These are phyloP conservation scores for Myotis vivesi DNA, from an alignment of 2,797 vertebrate species.

Conservation along the genomic window DNA sequence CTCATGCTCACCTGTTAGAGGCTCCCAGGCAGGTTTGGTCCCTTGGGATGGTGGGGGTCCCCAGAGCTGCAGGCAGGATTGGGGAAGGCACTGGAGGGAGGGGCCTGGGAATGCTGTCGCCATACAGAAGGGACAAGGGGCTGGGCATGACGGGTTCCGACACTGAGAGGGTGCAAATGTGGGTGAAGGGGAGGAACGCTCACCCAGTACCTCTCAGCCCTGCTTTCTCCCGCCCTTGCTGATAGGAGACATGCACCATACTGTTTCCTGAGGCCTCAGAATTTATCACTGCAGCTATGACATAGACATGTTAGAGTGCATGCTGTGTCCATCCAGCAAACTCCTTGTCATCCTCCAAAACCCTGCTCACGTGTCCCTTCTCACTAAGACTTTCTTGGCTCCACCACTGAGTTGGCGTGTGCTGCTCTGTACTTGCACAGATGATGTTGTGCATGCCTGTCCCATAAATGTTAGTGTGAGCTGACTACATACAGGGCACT, in stretches of 20 bases:
- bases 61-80: background rate
- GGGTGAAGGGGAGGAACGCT: background rate
- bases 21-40: background rate
- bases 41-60: background rate
- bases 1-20: background rate
- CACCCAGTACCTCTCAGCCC: background rate
- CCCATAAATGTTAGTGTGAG: background rate
- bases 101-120: background rate
- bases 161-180: background rate
- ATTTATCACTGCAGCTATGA: background rate
- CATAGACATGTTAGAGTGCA: background rate
- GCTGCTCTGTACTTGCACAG: background rate
- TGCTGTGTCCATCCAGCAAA: background rate
- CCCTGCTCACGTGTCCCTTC: background rate
- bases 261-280: background rate
- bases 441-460: accelerated
- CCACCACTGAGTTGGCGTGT: background rate
- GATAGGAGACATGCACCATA: background rate
- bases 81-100: too few relatives aligned
- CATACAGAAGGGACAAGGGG: too few relatives aligned
- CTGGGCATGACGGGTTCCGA: background rate
- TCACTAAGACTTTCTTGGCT: background rate
- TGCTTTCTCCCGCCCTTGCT: background rate
- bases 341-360: background rate
- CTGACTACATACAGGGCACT: background rate